Conservation (phyloP, 2,113 vertebrate species). For the Festucalex cinctus region DNA sequence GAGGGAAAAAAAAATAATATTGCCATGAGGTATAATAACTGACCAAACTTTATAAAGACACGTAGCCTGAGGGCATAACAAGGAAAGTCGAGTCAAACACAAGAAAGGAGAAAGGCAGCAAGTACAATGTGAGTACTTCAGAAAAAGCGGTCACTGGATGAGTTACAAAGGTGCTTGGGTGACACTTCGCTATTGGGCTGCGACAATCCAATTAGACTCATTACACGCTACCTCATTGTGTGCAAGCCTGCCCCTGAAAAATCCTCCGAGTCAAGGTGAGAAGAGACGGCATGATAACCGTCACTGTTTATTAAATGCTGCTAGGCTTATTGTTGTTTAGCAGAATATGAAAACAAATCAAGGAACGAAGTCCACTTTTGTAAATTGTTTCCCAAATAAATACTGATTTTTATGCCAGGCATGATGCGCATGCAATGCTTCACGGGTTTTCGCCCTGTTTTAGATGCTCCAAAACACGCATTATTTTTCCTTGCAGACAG, state of each 20-base stretch:
- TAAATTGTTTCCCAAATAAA: too few species aligned
- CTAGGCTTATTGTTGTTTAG: background rate
- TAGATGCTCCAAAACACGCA: too few species aligned
- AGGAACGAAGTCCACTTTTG: background rate
- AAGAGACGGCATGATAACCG: background rate
- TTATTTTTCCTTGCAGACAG: too few species aligned
- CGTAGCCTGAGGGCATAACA: constrained; percentile 2
- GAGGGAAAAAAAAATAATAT: background rate
- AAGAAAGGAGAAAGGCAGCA: background rate
- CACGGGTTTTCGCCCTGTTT: too few species aligned
- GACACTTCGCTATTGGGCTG: constrained; percentile 24
- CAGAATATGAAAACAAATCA: constrained; percentile 1
- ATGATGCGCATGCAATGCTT: too few species aligned
- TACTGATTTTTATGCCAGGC: too few species aligned
- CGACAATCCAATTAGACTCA: constrained; percentile 35
- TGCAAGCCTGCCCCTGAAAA: constrained; percentile 9
- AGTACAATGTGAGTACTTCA: constrained; percentile 19
- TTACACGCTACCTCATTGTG: constrained; percentile 20
- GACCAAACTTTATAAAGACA: constrained; percentile 2
- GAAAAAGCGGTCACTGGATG: constrained; percentile 26
- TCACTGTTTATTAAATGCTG: background rate
- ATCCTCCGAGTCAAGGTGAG: background rate
- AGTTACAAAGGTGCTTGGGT: constrained; percentile 22
- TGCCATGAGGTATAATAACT: constrained; percentile 22
- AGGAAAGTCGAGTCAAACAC: constrained; percentile 12